Evolutionary conservation across 1,140 invertebrate genomes (phyloP), one percentile per base, ranked within the genome.

Genomic region (Acromyrmex echinatior): DNA sequence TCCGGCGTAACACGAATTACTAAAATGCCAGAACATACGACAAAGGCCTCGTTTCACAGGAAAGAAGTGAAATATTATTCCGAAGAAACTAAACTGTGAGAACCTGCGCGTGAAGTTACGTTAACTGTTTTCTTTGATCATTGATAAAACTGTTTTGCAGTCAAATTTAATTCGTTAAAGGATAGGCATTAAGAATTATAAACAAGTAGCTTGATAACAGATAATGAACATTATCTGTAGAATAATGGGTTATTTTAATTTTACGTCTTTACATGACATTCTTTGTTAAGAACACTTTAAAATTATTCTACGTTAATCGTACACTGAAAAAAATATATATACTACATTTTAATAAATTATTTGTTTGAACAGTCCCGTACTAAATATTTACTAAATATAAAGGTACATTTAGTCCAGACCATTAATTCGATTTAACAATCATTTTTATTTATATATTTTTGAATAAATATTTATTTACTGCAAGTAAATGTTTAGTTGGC

Each of bases 1-100:
- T 90, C 74, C 66, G 31, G 35, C 21, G 53, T 53, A 58, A 84
- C 56, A 62, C 51, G 70, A 84, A 73, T 63, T 31, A 56, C 82
- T 77, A 65, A 65, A 77, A 65, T 21, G 76, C 25, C 28, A 60
- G 31, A 56, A 45, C 12, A 31, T 45, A 53, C 56, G 62, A 66
- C 63, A 58, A 79, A 35, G 35, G 2, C 25, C 56, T 35, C 82
- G 28, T 45, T 39, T 2, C 28, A 31, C 14, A 35, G 25, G 25
- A 14, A 16, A 25, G 21, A 14, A 66, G 12, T 60, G 68, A 51
- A 51, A 74, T 70, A 86, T 80, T 74, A 51, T 28, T 53, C 39
- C 49, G 28, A 14, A 53, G 10, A 6, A 76, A 56, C 18, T 45
- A 10, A 71, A 81, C 18, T 39, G 25, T 31, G 25, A 66, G 39